These are phyloP conservation scores for Lycia hirtaria DNA, from an alignment of 2,888 invertebrate genomes.

Conservation along the genomic window DNA sequence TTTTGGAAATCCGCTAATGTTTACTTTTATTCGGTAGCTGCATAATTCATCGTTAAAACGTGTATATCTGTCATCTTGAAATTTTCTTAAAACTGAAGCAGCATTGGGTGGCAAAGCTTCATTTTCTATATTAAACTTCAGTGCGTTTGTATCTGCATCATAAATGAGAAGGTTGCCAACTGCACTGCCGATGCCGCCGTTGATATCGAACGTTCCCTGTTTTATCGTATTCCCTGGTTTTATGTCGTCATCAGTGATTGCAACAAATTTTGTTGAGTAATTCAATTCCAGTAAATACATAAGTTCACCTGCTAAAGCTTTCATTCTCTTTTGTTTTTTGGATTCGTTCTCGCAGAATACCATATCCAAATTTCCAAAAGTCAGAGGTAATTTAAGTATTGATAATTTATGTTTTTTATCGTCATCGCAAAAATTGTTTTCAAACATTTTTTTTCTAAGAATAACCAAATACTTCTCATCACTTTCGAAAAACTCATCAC, in stretches of 20 bases:
- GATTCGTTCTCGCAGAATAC: constrained; percentile 30
- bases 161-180: neutral
- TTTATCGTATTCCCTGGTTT: neutral
- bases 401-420: constrained; percentile 38
- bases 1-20: constrained; percentile 50
- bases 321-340: constrained; percentile 4
- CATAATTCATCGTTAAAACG: constrained; percentile 18
- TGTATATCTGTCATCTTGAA: constrained; percentile 10
- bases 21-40: constrained; percentile 44
- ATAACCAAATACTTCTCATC: constrained; percentile 37
- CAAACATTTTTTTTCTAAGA: constrained; percentile 41
- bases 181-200: neutral
- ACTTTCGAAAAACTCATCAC: constrained; percentile 45
- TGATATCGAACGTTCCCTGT: neutral
- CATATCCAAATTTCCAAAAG: constrained; percentile 52
- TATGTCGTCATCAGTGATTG: neutral
- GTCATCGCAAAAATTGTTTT: constrained; percentile 39
- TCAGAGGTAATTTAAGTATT: constrained; percentile 44
- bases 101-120: constrained; percentile 40
- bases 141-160: neutral
- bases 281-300: neutral
- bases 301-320: neutral
- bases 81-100: constrained; percentile 37
- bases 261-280: neutral
- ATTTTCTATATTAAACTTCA: neutral